Percentiles rank a stretch among this genome's conserved stretches.
These are phyloP conservation scores for Pseudoips prasinana DNA, from an alignment of 2,888 invertebrate species.

Conservation along the genomic window DNA sequence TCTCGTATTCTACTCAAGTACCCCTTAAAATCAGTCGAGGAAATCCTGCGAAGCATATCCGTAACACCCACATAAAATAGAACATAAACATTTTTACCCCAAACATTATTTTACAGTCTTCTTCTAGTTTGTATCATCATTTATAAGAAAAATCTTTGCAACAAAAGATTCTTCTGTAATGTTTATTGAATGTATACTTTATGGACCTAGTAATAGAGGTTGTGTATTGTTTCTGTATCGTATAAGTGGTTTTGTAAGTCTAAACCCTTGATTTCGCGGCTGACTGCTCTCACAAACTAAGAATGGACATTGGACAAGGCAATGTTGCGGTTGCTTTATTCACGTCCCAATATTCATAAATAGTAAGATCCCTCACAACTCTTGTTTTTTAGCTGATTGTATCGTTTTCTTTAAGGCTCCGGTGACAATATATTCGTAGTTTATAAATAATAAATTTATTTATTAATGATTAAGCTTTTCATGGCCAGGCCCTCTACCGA, in stretches of 20 bases:
- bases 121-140: slow-evolving; percentile 34
- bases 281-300: slow-evolving; percentile 38
- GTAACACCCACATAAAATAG: too few species aligned
- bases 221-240: slow-evolving; percentile 1
- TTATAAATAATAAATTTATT: slow-evolving; percentile 2
- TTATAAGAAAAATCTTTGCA: slow-evolving; percentile 32
- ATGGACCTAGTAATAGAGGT: not conserved
- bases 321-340: slow-evolving; percentile 31
- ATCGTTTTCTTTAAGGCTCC: slow-evolving; percentile 1
- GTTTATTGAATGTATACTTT: slow-evolving; percentile 6
- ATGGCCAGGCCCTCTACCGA: too few species aligned
- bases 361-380: slow-evolving; percentile 21
- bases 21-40: slow-evolving; percentile 11
- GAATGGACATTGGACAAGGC: slow-evolving; percentile 38
- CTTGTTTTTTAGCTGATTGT: slow-evolving; percentile 21
- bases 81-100: slow-evolving; percentile 13
- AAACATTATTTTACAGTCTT: slow-evolving; percentile 32
- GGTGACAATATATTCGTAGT: slow-evolving; percentile 1
- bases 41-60: slow-evolving; percentile 6
- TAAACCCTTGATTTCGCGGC: slow-evolving; percentile 45
- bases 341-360: slow-evolving; percentile 45
- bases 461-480: too few species aligned
- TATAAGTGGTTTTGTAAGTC: slow-evolving; percentile 6
- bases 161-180: not conserved
- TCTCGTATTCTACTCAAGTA: slow-evolving; percentile 8